Evolutionary conservation across 2,797 vertebrate genomes (phyloP), one percentile per base, ranked within the genome.

Genomic region (Anableps anableps): DNA sequence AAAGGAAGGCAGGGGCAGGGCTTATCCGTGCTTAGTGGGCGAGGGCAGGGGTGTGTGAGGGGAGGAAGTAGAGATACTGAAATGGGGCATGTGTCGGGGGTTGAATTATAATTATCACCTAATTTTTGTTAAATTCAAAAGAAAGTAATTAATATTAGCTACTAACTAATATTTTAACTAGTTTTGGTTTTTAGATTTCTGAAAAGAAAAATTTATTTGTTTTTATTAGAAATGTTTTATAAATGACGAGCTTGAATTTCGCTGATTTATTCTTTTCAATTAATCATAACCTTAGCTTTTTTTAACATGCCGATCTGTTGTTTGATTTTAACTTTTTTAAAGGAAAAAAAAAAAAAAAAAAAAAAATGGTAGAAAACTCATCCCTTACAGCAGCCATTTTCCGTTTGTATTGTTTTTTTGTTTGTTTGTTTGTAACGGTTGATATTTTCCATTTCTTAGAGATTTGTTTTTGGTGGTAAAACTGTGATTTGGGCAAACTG

Each of bases 1-100:
- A 95, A 93, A 93, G 93, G 91, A 91, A 94, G 93, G 89, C 93
- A 93, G 93, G 93, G 94, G 91, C 92, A 90, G 92, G 92, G 90
- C 90, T 95, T 94, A 92, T 95, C 91, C 93, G 87, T 92, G 87
- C 92, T 93, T 93, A 91, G 87, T 89, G 88, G 90, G 92, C 79
- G 80, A 92, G 78, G 82, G 84, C 78, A 43, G 74, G 90, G 82
- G 85, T 86, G 81, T 84, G 85, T 74, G 75, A 79, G 81, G 72
- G 74, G 74, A 62, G 64, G 77, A 73, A 70, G 78, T 53, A 70
- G 76, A 87, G 87, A 89, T 91, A 88, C 92, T 83, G 87, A 83
- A 88, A 68, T 75, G 73, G 50, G 78, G 41, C 78, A 47, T 84
- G 74, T 41, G 19, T 76, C 62, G 78, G 84, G 85, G 85, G 90